Evolutionary conservation across 2,797 vertebrate species (phyloP).

Genomic region (Peromyscus melanophrys): DNA sequence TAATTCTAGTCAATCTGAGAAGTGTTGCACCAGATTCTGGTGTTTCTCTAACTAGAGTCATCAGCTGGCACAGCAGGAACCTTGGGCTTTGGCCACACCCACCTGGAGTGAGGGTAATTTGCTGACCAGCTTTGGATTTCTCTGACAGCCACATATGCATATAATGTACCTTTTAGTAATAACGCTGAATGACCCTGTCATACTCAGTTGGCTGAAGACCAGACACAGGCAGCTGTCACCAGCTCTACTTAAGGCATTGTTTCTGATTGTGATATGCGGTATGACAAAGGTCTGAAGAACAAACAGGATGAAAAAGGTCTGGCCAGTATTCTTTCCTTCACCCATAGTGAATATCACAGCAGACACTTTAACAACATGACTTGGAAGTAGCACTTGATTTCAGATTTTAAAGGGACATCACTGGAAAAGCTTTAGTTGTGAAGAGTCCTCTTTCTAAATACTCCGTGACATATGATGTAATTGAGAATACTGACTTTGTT

Average conservation of each 20-base stretch:
- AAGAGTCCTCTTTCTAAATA: slow-evolving; percentile 37
- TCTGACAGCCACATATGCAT: not conserved
- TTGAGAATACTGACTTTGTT: not conserved
- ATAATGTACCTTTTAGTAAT: not conserved
- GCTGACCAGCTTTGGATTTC: not conserved
- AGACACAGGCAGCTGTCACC: not conserved
- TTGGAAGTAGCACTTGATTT: slow-evolving; percentile 50
- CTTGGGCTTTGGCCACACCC: slow-evolving; percentile 1
- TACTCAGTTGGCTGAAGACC: not conserved
- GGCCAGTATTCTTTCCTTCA: slow-evolving; percentile 16
- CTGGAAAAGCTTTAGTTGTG: slow-evolving; percentile 45
- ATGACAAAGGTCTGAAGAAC: slow-evolving; percentile 23
- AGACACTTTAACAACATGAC: slow-evolving; percentile 25
- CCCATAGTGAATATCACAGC: not conserved
- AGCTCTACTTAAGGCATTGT: slow-evolving; percentile 49
- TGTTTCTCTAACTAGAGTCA: not conserved
- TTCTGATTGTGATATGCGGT: slow-evolving; percentile 59
- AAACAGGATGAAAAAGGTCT: slow-evolving; percentile 6
- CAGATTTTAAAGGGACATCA: slow-evolving; percentile 62
- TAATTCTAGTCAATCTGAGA: not conserved
- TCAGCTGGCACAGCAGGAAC: not conserved
- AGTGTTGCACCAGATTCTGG: not conserved
- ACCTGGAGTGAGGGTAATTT: not conserved
- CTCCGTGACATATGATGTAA: not conserved
- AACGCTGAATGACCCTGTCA: not conserved